phyloP scores from a whole-genome alignment of 2,113 vertebrate genomes.

The Serilophus lunatus region DNA sequence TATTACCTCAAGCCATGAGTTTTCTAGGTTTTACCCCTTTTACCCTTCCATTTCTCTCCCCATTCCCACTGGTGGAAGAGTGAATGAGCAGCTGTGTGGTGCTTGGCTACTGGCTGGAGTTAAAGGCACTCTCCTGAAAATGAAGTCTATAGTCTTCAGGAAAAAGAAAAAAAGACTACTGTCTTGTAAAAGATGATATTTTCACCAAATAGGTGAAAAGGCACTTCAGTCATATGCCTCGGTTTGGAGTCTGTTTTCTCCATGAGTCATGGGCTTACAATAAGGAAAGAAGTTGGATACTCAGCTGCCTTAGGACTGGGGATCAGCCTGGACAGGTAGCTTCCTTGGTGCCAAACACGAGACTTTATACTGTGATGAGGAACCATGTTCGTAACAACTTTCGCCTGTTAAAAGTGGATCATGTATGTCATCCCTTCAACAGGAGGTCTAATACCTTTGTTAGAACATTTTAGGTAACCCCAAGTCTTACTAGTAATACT shows the following conservation, averaged over 20 bases:
- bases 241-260: neutral
- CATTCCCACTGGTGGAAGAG: neutral
- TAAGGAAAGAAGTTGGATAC: neutral
- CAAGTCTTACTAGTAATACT: neutral
- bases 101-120: neutral
- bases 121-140: neutral
- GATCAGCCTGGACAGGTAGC: neutral
- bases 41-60: neutral
- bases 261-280: neutral
- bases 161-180: neutral
- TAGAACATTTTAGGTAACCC: neutral
- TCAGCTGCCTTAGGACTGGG: neutral
- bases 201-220: neutral
- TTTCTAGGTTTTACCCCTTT: neutral
- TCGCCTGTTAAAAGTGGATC: neutral
- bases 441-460: neutral
- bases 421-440: neutral
- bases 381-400: neutral
- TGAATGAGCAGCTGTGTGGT: neutral
- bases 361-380: neutral
- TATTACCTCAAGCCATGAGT: neutral
- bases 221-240: neutral
- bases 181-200: neutral
- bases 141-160: slow-evolving; percentile 15
- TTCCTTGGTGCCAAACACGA: neutral